These are phyloP conservation scores for Sturnira hondurensis DNA, from an alignment of 2,113 vertebrate species.

Conservation along the genomic window DNA sequence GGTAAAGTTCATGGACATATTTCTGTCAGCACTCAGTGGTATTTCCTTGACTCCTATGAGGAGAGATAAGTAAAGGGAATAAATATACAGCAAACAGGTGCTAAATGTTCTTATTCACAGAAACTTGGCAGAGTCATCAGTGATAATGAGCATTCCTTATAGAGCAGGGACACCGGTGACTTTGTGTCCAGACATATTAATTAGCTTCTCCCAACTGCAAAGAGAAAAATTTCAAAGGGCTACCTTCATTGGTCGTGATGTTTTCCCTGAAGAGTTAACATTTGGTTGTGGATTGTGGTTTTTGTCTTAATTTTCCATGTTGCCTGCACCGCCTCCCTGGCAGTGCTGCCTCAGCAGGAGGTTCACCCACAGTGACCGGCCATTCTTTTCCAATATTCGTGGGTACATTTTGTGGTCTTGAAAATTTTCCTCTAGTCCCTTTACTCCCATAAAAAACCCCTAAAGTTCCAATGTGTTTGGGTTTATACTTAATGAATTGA, in stretches of 20 bases:
- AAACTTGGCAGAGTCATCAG: not conserved
- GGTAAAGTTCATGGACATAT: constrained; percentile 58
- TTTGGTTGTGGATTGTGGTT: not conserved
- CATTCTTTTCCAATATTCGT: not conserved
- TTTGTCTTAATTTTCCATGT: not conserved
- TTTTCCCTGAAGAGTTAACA: not conserved
- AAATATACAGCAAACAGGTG: not conserved
- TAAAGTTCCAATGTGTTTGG: constrained; percentile 27
- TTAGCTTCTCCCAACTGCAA: not conserved
- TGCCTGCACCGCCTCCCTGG: not conserved
- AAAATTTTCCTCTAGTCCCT: not conserved
- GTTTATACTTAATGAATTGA: constrained; percentile 24
- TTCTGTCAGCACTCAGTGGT: constrained; percentile 48
- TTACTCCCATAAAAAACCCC: not conserved
- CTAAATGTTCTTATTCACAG: not conserved
- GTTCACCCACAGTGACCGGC: not conserved
- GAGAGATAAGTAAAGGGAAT: not conserved
- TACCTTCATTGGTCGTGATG: not conserved
- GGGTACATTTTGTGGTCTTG: constrained; percentile 16
- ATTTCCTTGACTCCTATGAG: constrained; percentile 68
- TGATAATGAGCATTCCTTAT: not conserved
- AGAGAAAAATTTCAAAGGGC: not conserved
- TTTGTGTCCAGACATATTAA: not conserved
- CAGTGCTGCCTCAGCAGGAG: not conserved
- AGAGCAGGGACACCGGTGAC: not conserved